Evolutionary conservation across 2,797 vertebrate species (phyloP).

Genomic region (Falco peregrinus): DNA sequence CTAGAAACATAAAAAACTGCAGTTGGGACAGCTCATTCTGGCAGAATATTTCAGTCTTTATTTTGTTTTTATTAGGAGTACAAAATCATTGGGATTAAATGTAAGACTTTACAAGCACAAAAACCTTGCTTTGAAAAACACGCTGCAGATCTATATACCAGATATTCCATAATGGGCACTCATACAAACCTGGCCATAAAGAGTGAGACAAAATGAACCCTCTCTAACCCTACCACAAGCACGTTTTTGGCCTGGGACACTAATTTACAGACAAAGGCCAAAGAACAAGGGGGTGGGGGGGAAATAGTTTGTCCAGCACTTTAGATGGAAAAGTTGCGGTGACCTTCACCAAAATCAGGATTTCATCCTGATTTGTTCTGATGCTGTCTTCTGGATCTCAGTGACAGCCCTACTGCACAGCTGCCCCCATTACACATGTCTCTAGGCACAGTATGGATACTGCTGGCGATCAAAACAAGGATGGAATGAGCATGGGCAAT

Average conservation of each 20-base stretch:
- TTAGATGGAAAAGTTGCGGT: background rate
- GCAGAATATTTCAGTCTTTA: background rate
- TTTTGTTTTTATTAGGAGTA: background rate
- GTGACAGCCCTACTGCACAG: background rate
- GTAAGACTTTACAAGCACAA: background rate
- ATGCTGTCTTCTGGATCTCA: background rate
- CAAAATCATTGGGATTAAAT: background rate
- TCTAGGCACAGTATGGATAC: background rate
- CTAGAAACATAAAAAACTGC: background rate
- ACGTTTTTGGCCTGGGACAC: background rate
- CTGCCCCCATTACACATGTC: background rate
- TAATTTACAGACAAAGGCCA: background rate
- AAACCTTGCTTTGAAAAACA: background rate
- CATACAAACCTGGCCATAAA: background rate
- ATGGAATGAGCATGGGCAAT: background rate
- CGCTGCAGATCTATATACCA: background rate
- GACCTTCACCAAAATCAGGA: background rate
- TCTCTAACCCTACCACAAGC: background rate
- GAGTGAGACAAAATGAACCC: background rate
- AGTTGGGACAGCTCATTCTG: background rate
- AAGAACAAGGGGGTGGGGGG: background rate
- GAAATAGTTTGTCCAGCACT: background rate
- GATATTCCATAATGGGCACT: background rate
- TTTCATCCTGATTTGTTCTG: background rate
- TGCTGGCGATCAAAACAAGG: background rate